Base-by-base conservation (phyloP, 1,140 invertebrate genomes). In the Cardiocondyla obscurior region DNA sequence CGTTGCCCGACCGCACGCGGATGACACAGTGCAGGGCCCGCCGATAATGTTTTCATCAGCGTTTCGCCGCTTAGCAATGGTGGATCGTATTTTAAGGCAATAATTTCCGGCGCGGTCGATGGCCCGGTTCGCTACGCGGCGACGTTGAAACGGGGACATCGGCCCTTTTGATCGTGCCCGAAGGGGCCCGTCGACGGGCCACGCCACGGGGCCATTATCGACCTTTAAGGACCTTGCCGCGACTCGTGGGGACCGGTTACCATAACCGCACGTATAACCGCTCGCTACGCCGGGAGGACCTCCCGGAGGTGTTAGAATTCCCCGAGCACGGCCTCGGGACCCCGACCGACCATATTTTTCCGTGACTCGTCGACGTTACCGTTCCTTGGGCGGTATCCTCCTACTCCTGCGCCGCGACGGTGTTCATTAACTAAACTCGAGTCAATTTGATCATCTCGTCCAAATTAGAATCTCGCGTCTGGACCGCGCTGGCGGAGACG, bases 171-270 rank as follows among this genome's bases (percentile, higher is more conserved):
- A 84, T 91, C 90, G 65, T 19, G 12, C 88, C 83, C 49, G 8
- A 16, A 62, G 64, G 84, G 85, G 51, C 77, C 82, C 82, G 82
- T 76, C 62, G 57, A 53, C n/a, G 84, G 82, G 82, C 79, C 88
- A 77, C 87, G 84, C 77, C 53, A 76, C 81, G 84, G 58, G 84
- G 85, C 91, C 84, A 92, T 92, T 92, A 92, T 91, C 91, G 91
- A 91, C 90, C 91, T 92, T 91, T 90, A 91, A 92, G 90, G 90
- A 91, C 91, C 91, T 92, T 91, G 90, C 90, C 87, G 90, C 91
- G 89, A 88, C 90, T 91, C 88, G 90, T 86, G 90, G 85, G 86
- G 89, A 76, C 90, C 90, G 86, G 86, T 88, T 86, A 87, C 88
- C 85, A 88, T 92, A 91, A 92, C 91, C 90, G 87, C 85, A 79